Conservation (phyloP, 2,888 invertebrate genomes). For the Gymnocheta viridis region DNA sequence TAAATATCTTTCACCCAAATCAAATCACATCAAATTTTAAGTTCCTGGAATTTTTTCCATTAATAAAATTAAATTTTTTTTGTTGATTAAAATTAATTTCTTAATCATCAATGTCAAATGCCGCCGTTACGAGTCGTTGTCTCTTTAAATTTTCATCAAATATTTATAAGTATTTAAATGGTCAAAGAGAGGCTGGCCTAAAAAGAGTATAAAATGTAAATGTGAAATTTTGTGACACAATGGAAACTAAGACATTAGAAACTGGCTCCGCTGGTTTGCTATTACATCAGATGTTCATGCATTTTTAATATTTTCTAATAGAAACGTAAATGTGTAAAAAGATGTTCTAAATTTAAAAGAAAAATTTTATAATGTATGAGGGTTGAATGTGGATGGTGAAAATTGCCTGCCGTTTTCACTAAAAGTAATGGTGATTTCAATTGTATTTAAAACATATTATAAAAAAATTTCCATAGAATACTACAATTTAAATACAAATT, state of each 20-base stretch:
- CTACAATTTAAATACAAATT: too few species aligned
- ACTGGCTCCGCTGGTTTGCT: constrained; percentile 61
- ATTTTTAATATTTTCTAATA: constrained; percentile 50
- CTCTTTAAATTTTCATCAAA: constrained; percentile 61
- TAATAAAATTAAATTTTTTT: background rate
- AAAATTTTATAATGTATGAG: background rate
- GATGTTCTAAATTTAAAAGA: background rate
- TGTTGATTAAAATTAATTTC: constrained; percentile 28
- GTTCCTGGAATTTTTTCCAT: background rate
- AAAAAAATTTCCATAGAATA: too few species aligned
- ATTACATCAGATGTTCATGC: constrained; percentile 71
- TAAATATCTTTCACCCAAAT: background rate
- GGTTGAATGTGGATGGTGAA: background rate
- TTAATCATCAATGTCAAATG: constrained; percentile 14
- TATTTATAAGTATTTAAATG: constrained; percentile 51
- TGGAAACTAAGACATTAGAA: background rate
- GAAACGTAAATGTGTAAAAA: constrained; percentile 3
- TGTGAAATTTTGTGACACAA: background rate
- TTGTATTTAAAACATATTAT: too few species aligned
- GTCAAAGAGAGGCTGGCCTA: constrained; percentile 29
- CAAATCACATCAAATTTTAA: background rate
- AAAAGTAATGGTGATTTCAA: too few species aligned
- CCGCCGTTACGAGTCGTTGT: constrained; percentile 19
- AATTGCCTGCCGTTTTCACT: too few species aligned
- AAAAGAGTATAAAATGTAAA: background rate